Conservation (phyloP, 2,888 invertebrate genomes). For the Resseliella maxima region DNA sequence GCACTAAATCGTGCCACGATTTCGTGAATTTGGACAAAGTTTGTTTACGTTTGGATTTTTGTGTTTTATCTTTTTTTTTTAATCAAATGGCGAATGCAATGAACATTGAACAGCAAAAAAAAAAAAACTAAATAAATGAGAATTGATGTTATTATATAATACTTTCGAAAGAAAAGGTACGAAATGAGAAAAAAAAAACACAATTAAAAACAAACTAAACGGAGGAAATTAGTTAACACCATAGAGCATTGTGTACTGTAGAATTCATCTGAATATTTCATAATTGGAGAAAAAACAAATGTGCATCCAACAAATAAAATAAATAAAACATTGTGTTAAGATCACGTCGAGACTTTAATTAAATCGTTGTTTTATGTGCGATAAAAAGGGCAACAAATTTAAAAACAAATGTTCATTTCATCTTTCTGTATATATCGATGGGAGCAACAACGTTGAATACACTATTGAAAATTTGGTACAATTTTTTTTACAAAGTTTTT, state of each 20-base stretch:
- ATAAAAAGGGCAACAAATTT: conserved; percentile 14
- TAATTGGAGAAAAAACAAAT: not conserved
- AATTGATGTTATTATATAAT: conserved; percentile 55
- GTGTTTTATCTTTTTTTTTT: not conserved
- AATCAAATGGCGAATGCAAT: not conserved
- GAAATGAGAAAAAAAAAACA: not conserved
- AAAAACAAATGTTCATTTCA: not conserved
- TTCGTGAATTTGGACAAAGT: not conserved
- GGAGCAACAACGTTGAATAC: conserved; percentile 36
- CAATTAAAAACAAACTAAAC: not conserved
- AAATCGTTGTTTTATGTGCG: not conserved
- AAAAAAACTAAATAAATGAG: conserved; percentile 4
- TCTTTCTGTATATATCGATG: not conserved
- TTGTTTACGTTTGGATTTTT: not conserved
- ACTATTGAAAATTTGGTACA: not conserved
- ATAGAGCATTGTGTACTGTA: not conserved
- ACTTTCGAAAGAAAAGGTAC: not conserved
- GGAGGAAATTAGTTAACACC: not conserved
- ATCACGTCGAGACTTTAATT: conserved; percentile 3
- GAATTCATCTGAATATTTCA: not conserved
- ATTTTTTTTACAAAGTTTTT: not conserved
- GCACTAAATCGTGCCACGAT: not conserved
- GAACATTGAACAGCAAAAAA: not conserved
- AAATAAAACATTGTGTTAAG: not conserved
- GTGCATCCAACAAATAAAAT: not conserved